Evolutionary conservation across 1,140 invertebrate genomes (phyloP), one percentile per base, ranked within the genome.

Genomic region (Zaprionus taronus): DNA sequence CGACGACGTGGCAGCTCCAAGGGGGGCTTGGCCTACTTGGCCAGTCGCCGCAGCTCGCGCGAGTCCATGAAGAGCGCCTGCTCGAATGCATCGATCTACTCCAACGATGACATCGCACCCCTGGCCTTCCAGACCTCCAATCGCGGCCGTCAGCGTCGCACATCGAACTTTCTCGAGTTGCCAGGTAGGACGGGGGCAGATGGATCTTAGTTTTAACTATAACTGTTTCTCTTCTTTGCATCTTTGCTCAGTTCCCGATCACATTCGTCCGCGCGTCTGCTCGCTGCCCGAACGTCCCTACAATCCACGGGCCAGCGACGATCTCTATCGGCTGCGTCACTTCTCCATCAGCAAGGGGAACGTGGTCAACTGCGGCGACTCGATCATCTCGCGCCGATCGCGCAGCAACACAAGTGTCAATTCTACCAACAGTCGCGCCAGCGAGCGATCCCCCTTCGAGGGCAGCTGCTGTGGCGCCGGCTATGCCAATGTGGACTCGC

Each of bases 341-440:
- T 98, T 98, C 94, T 97, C 96, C 84, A 98, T 98, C 78, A 96
- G 96, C 78, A 97, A 97, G 92, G 96, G 96, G 1, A 94, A 95
- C 12, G 96, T 98, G 26, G 96, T 98, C 61, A 98, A 98, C 94
- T 96, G 97, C 72, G 97, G 97, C 0, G 97, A 98, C 93, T 96
- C 96, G 44, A 96, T 98, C 75, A 97, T 97, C 79, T 96, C 96
- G 60, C 93, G 96, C 14, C 93, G 96, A 17, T 97, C 96, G 26
- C 94, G 96, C 20, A 96, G 96, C 57, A 97, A 97, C 87, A 97
- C 96, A 2, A 97, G 96, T 75, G 96, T 98, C 62, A 97, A 97
- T 91, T 96, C 95, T 9, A 96, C 95, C 5, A 96, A 96, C 66
- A 97, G 96, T 91, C 95, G 96, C 53, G 96, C 96, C 6, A 96